Conservation (phyloP, 2,113 vertebrate species). For the Pungitius pungitius region DNA sequence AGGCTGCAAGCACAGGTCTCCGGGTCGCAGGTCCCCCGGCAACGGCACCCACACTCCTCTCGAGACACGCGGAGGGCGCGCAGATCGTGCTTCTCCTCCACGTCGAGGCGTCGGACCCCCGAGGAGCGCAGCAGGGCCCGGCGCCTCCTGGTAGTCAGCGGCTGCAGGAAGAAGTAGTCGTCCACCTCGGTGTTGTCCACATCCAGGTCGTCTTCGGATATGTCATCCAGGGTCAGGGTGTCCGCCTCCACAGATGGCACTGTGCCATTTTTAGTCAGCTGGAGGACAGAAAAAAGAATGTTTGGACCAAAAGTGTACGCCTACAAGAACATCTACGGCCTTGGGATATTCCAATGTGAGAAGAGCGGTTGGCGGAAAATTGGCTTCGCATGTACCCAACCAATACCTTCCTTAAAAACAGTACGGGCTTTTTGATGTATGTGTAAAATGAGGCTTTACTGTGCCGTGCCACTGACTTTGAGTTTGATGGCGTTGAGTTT, state of each 20-base stretch:
- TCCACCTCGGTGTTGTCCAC: slow-evolving; percentile 97
- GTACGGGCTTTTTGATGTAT: background rate
- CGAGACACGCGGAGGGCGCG: slow-evolving; percentile 91
- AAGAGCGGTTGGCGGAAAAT: background rate
- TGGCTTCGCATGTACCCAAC: background rate
- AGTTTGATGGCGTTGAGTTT: slow-evolving; percentile 91
- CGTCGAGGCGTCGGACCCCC: slow-evolving; percentile 94
- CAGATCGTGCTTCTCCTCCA: slow-evolving; percentile 95
- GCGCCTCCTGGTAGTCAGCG: slow-evolving; percentile 93
- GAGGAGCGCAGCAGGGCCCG: slow-evolving; percentile 90
- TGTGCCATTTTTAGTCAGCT: slow-evolving; percentile 95
- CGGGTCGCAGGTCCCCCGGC: slow-evolving; percentile 92
- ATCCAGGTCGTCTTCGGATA: slow-evolving; percentile 97
- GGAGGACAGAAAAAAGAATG: slow-evolving; percentile 35
- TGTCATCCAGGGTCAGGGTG: slow-evolving; percentile 92
- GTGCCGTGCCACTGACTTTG: slow-evolving; percentile 80
- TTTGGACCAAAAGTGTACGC: background rate
- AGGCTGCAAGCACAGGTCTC: slow-evolving; percentile 96
- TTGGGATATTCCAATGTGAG: background rate
- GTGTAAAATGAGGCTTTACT: background rate
- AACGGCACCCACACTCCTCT: slow-evolving; percentile 98
- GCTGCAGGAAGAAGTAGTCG: slow-evolving; percentile 98
- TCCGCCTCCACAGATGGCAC: slow-evolving; percentile 92
- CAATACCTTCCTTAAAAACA: background rate
- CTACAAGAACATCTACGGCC: background rate